These are phyloP conservation scores for Nestor notabilis DNA, from an alignment of 2,113 vertebrate species.

Conservation along the genomic window DNA sequence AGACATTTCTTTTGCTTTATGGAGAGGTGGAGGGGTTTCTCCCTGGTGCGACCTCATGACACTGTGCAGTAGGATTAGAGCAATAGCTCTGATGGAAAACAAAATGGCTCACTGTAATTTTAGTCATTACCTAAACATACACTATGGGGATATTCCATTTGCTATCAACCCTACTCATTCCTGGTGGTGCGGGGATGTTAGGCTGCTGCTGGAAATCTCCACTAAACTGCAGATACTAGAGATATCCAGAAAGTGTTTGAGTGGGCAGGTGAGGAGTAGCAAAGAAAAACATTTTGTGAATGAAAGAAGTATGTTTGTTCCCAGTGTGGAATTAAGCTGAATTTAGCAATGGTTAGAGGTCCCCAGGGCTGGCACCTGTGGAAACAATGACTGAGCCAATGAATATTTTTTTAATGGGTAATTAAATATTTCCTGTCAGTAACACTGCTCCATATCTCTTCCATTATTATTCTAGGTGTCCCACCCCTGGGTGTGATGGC, in stretches of 20 bases:
- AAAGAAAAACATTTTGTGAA: not conserved
- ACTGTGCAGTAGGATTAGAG: not conserved
- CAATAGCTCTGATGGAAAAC: not conserved
- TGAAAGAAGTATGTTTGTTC: not conserved
- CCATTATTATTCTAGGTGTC: conserved; percentile 85
- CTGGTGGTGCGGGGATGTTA: not conserved
- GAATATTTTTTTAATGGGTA: not conserved
- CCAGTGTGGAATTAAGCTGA: not conserved
- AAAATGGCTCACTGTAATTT: not conserved
- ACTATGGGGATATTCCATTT: not conserved
- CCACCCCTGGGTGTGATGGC: conserved; percentile 97
- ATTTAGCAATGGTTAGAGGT: not conserved
- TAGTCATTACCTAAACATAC: not conserved
- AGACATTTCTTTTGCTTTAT: not conserved
- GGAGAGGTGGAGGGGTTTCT: not conserved
- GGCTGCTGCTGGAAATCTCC: not conserved
- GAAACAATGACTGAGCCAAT: not conserved
- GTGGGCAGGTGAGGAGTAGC: not conserved
- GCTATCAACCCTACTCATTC: not conserved
- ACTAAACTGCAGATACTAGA: not conserved
- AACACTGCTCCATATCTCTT: conserved; percentile 46
- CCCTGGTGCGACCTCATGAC: not conserved
- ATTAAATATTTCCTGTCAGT: not conserved
- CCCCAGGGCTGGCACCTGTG: not conserved
- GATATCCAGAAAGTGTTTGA: not conserved